Base-by-base conservation (phyloP, 2,113 vertebrate species). In the Pardalotus punctatus region DNA sequence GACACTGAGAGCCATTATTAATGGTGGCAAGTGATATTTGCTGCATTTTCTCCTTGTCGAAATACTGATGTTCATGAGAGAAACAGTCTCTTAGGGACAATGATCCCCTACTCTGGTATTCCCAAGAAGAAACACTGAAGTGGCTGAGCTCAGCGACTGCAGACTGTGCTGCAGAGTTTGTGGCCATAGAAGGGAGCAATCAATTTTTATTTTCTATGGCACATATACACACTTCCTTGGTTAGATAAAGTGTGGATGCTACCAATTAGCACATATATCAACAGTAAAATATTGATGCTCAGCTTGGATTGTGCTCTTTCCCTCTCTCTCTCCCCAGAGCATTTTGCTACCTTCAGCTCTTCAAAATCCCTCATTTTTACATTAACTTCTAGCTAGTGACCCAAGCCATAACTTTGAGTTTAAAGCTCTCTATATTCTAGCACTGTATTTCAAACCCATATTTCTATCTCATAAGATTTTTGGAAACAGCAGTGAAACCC, bases 101-200 rank as follows among this genome's bases (percentile, higher is more conserved):
- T 25, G 20, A n/a, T 8, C 14, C 48, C 31, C 58, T 76, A 9
- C 40, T 56, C 70, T 1, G 0, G 14, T 36, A 57, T 81, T 93
- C 85, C 88, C 35, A 79, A 56, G 69, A 67, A 50, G 43, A 62
- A 35, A 69, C 58, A 15, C 47, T 0, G 0, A 42, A 87, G n/a
- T n/a, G 73, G 43, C 70, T 84, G 33, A 58, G 86, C 47, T 80
- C 70, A 91, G 57, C 22, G 1, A 0, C 33, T 35, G 47, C 66
- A 62, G 45, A 29, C 9, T 1, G 0, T n/a, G 24, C 3, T 0
- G 0, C 28, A 58, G 45, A 58, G 36, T 23, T 50, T 58, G 54
- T 64, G 66, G 14, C n/a, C 67, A 20, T 3, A 56, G 74, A 67
- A 92, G 43, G 64, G 73, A 95, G 56, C 17, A 43, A 80, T 64